A percentile compares a stretch with the other conserved stretches of the same genome.
These are phyloP conservation scores for Galendromus occidentalis DNA, from an alignment of 1,140 invertebrate genomes.

Conservation along the genomic window DNA sequence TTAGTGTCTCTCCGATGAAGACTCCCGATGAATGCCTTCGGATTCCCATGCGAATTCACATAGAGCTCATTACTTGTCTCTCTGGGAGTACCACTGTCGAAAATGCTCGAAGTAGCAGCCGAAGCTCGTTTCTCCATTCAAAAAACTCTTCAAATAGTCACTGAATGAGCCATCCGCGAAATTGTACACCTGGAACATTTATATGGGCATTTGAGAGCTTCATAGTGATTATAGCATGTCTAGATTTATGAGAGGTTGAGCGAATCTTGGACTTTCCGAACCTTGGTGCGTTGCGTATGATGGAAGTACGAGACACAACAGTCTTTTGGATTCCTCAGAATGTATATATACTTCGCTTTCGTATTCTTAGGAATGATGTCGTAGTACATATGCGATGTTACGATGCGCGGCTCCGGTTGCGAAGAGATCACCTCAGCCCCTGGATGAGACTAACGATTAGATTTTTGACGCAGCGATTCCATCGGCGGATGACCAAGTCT, in stretches of 20 bases:
- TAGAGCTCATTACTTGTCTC: slow-evolving; percentile 12
- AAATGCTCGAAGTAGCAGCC: slow-evolving; percentile 19
- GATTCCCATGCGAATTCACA: too few species aligned
- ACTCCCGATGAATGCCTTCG: too few species aligned
- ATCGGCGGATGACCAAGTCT: too few species aligned
- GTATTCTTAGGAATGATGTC: slow-evolving; percentile 11
- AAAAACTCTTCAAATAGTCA: slow-evolving; percentile 16
- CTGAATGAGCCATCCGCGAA: slow-evolving; percentile 14
- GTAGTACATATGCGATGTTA: slow-evolving; percentile 15
- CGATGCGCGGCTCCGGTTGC: not conserved
- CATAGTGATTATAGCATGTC: too few species aligned
- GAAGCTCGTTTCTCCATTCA: slow-evolving; percentile 15
- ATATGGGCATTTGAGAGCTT: too few species aligned
- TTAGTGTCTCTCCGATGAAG: too few species aligned
- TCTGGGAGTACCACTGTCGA: slow-evolving; percentile 15
- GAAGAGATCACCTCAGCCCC: not conserved
- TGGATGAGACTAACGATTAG: not conserved
- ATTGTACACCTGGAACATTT: not conserved
- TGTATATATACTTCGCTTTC: slow-evolving; percentile 20
- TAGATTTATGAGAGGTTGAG: too few species aligned
- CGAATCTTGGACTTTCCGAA: not conserved
- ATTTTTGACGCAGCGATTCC: too few species aligned
- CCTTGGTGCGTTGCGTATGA: slow-evolving; percentile 16
- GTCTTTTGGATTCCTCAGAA: slow-evolving; percentile 20
- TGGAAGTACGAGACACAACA: slow-evolving; percentile 20